Conservation (phyloP, 2,888 invertebrate genomes). For the Malachius bipustulatus region DNA sequence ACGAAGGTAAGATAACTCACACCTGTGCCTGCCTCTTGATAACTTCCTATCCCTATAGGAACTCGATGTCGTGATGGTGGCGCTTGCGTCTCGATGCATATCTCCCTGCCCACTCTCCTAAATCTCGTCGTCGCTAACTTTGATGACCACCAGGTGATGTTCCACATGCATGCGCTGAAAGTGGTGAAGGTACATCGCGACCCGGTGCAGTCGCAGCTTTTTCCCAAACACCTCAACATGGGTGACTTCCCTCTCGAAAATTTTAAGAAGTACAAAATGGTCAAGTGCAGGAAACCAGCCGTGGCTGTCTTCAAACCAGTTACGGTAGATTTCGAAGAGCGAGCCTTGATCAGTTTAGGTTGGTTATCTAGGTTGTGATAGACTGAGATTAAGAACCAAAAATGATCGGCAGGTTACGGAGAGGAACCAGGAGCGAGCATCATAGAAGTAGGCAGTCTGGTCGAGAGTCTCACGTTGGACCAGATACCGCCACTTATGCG, state of each 20-base stretch:
- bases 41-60: constrained; percentile 18
- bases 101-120: constrained; percentile 46
- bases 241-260: constrained; percentile 29
- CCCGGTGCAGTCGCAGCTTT: constrained; percentile 25
- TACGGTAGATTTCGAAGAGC: too few relatives aligned
- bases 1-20: constrained; percentile 39
- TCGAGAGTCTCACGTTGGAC: constrained; percentile 29
- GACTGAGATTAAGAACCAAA: too few relatives aligned
- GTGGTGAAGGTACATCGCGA: constrained; percentile 42
- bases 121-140: constrained; percentile 43
- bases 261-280: constrained; percentile 26
- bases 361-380: too few relatives aligned
- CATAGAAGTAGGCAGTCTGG: constrained; percentile 30
- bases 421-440: constrained; percentile 23
- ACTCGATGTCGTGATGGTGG: constrained; percentile 40
- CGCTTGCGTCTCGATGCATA: constrained; percentile 51
- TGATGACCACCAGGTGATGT: constrained; percentile 39
- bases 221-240: constrained; percentile 29
- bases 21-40: too few relatives aligned
- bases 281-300: constrained; percentile 22
- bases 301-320: constrained; percentile 22
- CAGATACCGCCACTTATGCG: constrained; percentile 26
- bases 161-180: constrained; percentile 49
- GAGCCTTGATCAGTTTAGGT: too few relatives aligned
- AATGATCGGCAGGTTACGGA: constrained; percentile 18